phyloP scores from a whole-genome alignment of 1,140 invertebrate species.

The Asbolus verrucosus region DNA sequence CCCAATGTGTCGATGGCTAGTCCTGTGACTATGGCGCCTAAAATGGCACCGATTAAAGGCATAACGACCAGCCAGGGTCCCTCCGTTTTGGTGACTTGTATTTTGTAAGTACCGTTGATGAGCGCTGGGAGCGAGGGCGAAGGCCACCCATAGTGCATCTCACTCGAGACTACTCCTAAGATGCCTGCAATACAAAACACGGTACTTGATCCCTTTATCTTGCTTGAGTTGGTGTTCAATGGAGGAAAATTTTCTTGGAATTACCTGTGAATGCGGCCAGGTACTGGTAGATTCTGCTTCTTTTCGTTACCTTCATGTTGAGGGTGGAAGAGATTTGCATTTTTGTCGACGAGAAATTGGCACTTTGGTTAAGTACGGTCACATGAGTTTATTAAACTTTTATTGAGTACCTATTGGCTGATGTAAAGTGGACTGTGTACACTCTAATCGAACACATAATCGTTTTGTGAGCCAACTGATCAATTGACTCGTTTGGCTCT shows the following conservation, averaged over 20 bases:
- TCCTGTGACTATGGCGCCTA: constrained; percentile 66
- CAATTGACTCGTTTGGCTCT: constrained; percentile 22
- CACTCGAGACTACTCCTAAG: constrained; percentile 56
- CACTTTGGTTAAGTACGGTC: background rate
- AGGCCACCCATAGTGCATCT: constrained; percentile 63
- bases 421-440: background rate
- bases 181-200: constrained; percentile 58
- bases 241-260: no score
- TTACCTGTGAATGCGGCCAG: constrained; percentile 55
- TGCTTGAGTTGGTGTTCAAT: no score
- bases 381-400: constrained; percentile 9
- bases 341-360: background rate
- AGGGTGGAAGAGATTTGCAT: constrained; percentile 3
- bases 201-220: no score
- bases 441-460: constrained; percentile 12
- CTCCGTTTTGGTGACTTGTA: constrained; percentile 60
- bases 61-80: constrained; percentile 72
- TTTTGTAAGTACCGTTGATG: constrained; percentile 52
- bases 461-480: constrained; percentile 1
- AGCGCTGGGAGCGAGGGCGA: constrained; percentile 58
- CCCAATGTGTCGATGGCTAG: constrained; percentile 70
- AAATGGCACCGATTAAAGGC: constrained; percentile 65
- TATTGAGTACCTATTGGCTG: background rate
- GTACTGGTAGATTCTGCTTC: constrained; percentile 51
- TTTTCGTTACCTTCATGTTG: background rate